phyloP scores from a whole-genome alignment of 2,797 vertebrate genomes.

The Cynopterus sphinx region DNA sequence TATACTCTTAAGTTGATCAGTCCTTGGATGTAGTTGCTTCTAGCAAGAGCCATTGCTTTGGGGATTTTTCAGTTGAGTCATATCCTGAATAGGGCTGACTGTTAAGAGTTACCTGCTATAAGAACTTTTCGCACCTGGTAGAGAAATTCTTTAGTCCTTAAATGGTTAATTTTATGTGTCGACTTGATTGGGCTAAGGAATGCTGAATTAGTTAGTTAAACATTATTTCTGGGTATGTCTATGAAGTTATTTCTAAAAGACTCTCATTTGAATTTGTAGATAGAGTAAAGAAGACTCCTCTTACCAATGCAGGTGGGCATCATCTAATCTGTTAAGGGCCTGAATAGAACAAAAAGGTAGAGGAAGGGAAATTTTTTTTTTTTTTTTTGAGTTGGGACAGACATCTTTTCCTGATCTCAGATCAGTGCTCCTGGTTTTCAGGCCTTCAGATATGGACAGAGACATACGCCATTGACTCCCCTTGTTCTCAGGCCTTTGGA shows the following conservation, averaged over 20 bases:
- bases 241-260: background rate
- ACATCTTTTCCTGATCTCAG: background rate
- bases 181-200: background rate
- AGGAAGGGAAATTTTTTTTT: background rate
- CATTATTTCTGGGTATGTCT: background rate
- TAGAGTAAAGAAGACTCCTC: background rate
- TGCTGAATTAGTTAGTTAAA: background rate
- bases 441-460: background rate
- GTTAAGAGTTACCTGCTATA: background rate
- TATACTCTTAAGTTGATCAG: background rate
- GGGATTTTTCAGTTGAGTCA: background rate
- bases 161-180: background rate
- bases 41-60: background rate
- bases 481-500: background rate
- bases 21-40: background rate
- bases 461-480: background rate
- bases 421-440: background rate
- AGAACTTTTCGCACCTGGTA: background rate
- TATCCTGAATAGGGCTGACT: background rate
- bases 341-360: background rate
- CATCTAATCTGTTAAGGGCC: background rate
- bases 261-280: background rate
- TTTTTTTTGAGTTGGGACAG: background rate
- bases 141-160: background rate
- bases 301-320: background rate